phyloP scores from a whole-genome alignment of 2,797 vertebrate genomes.

The Tiaroga cobitis region DNA sequence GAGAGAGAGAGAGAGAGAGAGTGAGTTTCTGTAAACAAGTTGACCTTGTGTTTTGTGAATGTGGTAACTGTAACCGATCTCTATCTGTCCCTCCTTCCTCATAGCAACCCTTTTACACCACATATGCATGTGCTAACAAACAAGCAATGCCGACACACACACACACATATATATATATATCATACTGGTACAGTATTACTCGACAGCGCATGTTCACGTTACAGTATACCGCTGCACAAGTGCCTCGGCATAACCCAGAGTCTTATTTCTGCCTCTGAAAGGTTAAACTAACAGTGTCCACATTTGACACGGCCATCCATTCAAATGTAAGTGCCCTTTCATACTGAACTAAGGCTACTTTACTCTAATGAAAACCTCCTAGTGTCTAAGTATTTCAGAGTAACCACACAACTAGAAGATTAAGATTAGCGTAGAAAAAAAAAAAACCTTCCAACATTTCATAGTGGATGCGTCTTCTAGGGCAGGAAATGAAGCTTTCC shows the following conservation, averaged over 20 bases:
- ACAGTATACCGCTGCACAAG: conserved; percentile 15
- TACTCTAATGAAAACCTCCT: neutral
- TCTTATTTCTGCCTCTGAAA: conserved; percentile 59
- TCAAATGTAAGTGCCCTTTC: neutral
- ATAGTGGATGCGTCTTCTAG: neutral
- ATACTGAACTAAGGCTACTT: neutral
- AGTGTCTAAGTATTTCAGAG: neutral
- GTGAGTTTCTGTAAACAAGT: conserved; percentile 46
- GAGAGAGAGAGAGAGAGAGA: conserved; percentile 27
- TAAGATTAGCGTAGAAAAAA: conserved; percentile 17
- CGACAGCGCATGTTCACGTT: conserved; percentile 34
- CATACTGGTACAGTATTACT: conserved; percentile 26
- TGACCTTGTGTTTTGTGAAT: conserved; percentile 55
- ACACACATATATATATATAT: conserved; percentile 2
- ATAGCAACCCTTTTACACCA: conserved; percentile 31
- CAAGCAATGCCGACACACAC: conserved; percentile 39
- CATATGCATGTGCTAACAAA: conserved; percentile 21
- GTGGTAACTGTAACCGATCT: conserved; percentile 52
- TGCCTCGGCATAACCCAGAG: conserved; percentile 19
- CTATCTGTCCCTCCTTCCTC: conserved; percentile 40
- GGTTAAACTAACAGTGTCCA: conserved; percentile 47
- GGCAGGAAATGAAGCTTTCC: neutral
- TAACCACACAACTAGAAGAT: neutral
- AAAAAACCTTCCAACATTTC: neutral
- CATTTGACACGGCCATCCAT: neutral